Conservation (phyloP, 1,140 invertebrate genomes). For the Aphis gossypii region DNA sequence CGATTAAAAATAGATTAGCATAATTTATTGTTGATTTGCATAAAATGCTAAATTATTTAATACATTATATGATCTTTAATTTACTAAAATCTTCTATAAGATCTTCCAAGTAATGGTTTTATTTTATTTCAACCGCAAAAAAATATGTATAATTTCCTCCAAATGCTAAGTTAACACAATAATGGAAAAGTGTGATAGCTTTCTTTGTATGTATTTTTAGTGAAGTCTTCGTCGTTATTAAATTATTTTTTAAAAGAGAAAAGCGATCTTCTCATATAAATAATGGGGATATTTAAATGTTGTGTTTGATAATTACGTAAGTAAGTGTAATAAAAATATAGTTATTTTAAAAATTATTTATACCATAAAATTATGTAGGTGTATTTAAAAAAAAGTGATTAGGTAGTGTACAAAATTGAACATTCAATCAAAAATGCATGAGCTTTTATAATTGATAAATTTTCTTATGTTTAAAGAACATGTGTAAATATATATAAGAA, state of each 20-base stretch:
- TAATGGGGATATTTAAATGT: not conserved
- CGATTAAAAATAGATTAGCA: conserved; percentile 27
- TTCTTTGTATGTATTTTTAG: not conserved
- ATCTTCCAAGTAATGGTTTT: not conserved
- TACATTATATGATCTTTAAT: not conserved
- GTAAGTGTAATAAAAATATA: not conserved
- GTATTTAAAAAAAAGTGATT: not conserved
- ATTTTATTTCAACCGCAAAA: not conserved
- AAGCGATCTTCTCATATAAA: not conserved
- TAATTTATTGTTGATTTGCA: not conserved
- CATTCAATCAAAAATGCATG: not conserved
- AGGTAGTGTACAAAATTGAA: not conserved
- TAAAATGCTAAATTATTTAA: not conserved
- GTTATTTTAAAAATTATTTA: not conserved
- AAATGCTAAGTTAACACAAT: not conserved
- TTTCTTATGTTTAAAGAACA: not conserved
- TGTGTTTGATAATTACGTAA: not conserved
- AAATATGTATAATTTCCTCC: not conserved
- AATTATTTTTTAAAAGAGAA: not conserved
- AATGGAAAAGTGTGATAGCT: not conserved
- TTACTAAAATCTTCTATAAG: not conserved
- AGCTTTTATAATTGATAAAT: not conserved
- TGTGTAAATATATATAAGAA: not conserved
- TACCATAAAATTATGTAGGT: not conserved
- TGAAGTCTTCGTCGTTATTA: not conserved